Evolutionary conservation across 1,140 invertebrate species (phyloP), one percentile per base, ranked within the genome.

Genomic region (Atta cephalotes): DNA sequence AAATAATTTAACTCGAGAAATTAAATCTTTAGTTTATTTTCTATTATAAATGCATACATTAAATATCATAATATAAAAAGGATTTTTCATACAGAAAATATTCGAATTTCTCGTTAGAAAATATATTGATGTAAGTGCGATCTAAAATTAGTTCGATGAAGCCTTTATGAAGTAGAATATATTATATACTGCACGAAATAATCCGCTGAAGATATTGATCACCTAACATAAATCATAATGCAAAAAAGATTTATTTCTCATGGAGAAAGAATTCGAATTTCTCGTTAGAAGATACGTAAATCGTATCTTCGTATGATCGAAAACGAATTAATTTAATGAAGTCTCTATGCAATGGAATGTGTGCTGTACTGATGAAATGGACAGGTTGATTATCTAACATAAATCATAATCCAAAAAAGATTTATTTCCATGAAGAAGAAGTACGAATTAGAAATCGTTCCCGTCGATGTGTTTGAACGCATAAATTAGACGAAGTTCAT

Each of bases 161-260:
- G 16, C 31, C 2, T 31, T 28, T 63, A 31, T 7, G 28, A 31
- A 63, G 2, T 21, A 58, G 16, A 56, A 56, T 35, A 10, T 5
- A 45, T 51, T 6, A n/a, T 6, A n/a, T 14, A 45, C 39, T 21
- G 39, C 21, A 28, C 45, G 45, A 56, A 35, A 31, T n/a, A 74
- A 18, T 7, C 16, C 6, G 18, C 14, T 35, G 3, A 14, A 66
- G 9, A 66, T 35, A 7, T 28, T 72, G 9, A 72, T 72, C 28
- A 53, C 18, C 21, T 51, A 70, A 63, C 60, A 31, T 31, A 70
- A 70, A 70, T 70, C 39, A 49, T 49, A 51, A 21, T 45, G 7
- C 14, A 21, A 68, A 58, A 16, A 16, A 58, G 51, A 76, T 76
- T 76, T 76, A 58, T 76, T 76, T 76, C n/a, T 21, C n/a, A 16